Evolutionary conservation across 1,140 invertebrate species (phyloP), one percentile per base, ranked within the genome.

Genomic region (Anagrus nilaparvatae): DNA sequence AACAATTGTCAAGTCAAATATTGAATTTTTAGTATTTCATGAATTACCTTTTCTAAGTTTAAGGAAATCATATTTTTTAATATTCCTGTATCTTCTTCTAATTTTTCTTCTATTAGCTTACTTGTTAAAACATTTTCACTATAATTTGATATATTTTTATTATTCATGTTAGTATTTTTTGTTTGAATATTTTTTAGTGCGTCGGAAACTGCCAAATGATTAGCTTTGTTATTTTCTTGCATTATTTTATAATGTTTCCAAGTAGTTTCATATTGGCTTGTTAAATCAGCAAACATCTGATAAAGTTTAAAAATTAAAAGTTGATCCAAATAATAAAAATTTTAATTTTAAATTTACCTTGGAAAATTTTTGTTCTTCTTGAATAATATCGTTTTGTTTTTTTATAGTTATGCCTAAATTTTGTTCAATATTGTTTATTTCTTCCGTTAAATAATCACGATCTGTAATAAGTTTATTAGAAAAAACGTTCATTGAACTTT

Each of bases 401-500:
- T 57, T 28, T 27, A 47, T 16, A 41, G 52, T 33, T 8, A 38
- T 23, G 20, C 58, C 40, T 12, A 60, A 9, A 9, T 43, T 43
- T 32, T 53, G 29, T 33, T 54, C 48, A 5, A 63, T 50, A 3
- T 43, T 33, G 3, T 44, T 5, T 20, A 65, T 31, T 21, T 50
- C 50, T 30, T 52, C 46, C 1, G 39, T 14, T 5, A 63, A 49
- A 13, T 45, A 29, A 38, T 63, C 46, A 20, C 49, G 43, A 48
- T 57, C 52, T 4, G 37, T 23, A 3, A 56, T 25, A 40, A 54
- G 42, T 23, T 43, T 38, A 5, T 54, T 40, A 35, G 53, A 59
- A 20, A 60, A 35, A 4, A 34, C 29, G 18, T 52, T 37, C n/a
- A 59, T 45, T n/a, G 57, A 56, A 34, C 60, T 44, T n/a, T 59